Evolutionary conservation across 2,113 vertebrate genomes (phyloP).

Genomic region (Tetrao urogallus): DNA sequence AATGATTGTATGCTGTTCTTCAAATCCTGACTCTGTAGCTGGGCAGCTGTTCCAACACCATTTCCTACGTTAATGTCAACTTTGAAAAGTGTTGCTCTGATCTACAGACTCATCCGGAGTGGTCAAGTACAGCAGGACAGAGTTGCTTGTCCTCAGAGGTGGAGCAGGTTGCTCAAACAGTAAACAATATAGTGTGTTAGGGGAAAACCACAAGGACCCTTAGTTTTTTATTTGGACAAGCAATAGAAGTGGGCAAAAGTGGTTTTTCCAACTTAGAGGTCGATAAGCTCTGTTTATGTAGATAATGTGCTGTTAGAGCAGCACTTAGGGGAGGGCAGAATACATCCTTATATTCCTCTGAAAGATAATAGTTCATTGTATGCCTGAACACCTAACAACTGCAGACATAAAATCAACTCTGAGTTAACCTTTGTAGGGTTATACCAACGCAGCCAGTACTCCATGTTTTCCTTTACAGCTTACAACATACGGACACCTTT

Average conservation of each 20-base stretch:
- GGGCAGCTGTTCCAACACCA: not conserved
- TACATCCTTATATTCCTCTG: not conserved
- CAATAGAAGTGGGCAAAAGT: not conserved
- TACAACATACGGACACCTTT: not conserved
- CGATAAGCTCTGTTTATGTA: not conserved
- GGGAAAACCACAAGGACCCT: not conserved
- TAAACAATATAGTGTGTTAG: fast-evolving
- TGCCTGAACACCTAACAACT: not conserved
- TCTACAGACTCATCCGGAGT: not conserved
- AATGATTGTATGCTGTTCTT: not conserved
- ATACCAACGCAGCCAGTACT: not conserved
- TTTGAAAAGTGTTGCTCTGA: not conserved
- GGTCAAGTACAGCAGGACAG: not conserved
- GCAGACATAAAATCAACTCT: not conserved
- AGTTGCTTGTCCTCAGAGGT: not conserved
- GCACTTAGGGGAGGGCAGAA: not conserved
- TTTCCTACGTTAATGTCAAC: not conserved
- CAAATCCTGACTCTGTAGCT: not conserved
- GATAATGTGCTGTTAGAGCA: too few species aligned
- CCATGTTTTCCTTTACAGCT: not conserved
- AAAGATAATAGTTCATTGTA: not conserved
- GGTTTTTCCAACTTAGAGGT: not conserved
- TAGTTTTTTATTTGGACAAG: not conserved
- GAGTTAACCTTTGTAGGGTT: not conserved
- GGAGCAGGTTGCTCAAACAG: not conserved